These are phyloP conservation scores for Cephus spinipes DNA, from an alignment of 2,888 invertebrate species.

Conservation along the genomic window DNA sequence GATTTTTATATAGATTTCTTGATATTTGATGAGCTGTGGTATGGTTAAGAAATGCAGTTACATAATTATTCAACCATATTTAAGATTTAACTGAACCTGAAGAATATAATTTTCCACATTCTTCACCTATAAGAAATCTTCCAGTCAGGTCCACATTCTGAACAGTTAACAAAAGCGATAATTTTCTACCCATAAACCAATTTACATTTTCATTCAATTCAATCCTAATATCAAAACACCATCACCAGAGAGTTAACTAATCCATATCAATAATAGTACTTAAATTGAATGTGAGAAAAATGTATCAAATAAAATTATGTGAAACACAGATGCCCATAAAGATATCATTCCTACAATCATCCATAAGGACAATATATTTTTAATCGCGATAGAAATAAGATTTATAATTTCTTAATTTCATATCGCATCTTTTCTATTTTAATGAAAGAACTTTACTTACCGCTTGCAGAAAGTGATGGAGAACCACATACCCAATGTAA, in stretches of 20 bases:
- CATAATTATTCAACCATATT: background rate
- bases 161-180: slow-evolving; percentile 38
- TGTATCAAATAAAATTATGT: background rate
- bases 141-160: slow-evolving; percentile 53
- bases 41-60: background rate
- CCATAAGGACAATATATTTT: background rate
- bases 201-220: slow-evolving; percentile 14
- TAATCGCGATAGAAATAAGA: background rate
- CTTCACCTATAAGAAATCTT: slow-evolving; percentile 16
- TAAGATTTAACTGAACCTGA: background rate
- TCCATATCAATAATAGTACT: background rate
- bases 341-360: background rate
- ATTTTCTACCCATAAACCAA: slow-evolving; percentile 34
- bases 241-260: slow-evolving; percentile 14
- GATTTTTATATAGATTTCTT: background rate
- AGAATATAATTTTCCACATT: background rate
- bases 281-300: background rate
- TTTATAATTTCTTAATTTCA: background rate
- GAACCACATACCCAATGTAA: slow-evolving; percentile 76
- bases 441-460: background rate
- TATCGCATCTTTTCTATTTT: background rate
- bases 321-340: background rate
- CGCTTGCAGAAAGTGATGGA: background rate
- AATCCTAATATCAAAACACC: slow-evolving; percentile 14
- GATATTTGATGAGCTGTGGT: background rate